Conservation (phyloP, 2,113 vertebrate species). For the Lepus timidus region DNA sequence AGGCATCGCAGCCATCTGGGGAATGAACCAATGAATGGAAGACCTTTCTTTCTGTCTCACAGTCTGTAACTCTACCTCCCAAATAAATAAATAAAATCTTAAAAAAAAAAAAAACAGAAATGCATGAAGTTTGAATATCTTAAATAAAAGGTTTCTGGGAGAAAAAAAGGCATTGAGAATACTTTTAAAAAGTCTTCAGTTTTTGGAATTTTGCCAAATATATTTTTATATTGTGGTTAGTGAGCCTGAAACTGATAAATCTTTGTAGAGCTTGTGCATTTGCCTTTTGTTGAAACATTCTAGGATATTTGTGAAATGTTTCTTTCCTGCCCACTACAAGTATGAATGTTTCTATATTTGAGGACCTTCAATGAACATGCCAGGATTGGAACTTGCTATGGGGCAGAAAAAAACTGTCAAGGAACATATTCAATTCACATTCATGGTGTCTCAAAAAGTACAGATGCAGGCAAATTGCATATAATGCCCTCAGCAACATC, state of each 20-base stretch:
- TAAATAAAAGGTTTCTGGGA: too few species aligned
- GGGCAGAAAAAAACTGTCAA: background rate
- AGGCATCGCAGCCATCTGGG: too few species aligned
- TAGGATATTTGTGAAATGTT: constrained; percentile 43
- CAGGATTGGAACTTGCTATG: background rate
- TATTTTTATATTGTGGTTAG: constrained; percentile 18
- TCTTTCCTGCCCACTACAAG: background rate
- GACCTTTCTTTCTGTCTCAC: too few species aligned
- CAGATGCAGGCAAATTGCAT: background rate
- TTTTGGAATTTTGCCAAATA: constrained; percentile 31
- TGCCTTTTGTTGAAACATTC: constrained; percentile 31
- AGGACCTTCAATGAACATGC: background rate
- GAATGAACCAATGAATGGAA: too few species aligned
- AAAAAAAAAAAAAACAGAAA: too few species aligned
- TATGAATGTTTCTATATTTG: constrained; percentile 56
- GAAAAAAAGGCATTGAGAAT: too few species aligned
- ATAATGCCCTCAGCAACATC: background rate
- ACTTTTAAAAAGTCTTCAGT: constrained; percentile 54
- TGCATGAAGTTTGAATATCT: too few species aligned
- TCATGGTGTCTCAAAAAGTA: background rate
- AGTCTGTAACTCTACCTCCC: too few species aligned
- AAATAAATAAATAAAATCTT: too few species aligned
- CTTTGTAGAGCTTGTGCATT: constrained; percentile 43
- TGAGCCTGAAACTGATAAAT: constrained; percentile 54
- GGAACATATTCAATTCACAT: background rate